Evolutionary conservation across 2,888 invertebrate genomes (phyloP).

Genomic region (Polymixis lichenea): DNA sequence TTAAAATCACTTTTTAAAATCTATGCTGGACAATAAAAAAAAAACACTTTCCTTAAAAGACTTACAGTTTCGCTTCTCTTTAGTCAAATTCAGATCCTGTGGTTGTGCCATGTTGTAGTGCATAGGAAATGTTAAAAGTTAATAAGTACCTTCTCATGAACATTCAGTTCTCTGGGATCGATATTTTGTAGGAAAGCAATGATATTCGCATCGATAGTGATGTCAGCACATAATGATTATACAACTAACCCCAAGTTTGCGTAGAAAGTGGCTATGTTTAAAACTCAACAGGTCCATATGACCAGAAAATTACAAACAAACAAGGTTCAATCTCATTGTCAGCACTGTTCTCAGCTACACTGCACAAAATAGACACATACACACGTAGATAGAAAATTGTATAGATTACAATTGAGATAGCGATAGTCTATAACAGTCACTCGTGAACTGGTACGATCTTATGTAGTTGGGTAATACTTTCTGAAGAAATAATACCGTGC

Average conservation of each 20-base stretch:
- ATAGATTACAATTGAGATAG: neutral
- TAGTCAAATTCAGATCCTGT: neutral
- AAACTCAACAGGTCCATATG: too few relatives aligned
- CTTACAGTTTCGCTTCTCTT: neutral
- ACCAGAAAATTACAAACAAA: slow-evolving; percentile 7
- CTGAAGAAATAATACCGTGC: neutral
- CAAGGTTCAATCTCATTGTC: slow-evolving; percentile 18
- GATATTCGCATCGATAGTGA: neutral
- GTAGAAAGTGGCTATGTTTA: slow-evolving; percentile 10
- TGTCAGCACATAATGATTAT: neutral
- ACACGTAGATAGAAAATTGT: slow-evolving; percentile 1
- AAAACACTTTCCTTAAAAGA: neutral
- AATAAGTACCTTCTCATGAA: neutral
- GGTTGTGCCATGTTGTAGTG: neutral
- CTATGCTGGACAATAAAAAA: too few relatives aligned
- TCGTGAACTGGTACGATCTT: neutral
- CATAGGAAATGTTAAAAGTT: neutral
- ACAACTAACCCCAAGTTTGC: neutral
- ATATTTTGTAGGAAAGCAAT: neutral
- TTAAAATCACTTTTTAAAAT: neutral
- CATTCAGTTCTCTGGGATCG: too few relatives aligned
- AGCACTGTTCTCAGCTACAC: slow-evolving; percentile 21
- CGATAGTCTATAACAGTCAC: neutral
- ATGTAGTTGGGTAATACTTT: neutral
- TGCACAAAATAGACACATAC: slow-evolving; percentile 21